phyloP scores from a whole-genome alignment of 2,113 vertebrate species.

The Vicugna pacos region DNA sequence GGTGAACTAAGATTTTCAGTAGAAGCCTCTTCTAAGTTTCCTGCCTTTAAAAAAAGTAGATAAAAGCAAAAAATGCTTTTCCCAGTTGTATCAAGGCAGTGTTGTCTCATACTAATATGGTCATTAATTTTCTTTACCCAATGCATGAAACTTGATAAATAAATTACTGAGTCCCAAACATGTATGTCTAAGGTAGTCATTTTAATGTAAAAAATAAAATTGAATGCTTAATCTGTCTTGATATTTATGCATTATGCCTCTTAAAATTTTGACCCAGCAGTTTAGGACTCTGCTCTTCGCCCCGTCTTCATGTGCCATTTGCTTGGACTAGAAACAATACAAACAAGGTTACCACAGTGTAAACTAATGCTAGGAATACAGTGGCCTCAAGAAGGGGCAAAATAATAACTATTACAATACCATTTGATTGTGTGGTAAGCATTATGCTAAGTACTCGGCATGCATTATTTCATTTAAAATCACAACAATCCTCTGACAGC shows the following conservation, averaged over 20 bases:
- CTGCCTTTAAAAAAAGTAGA: neutral
- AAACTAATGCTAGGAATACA: neutral
- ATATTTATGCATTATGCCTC: neutral
- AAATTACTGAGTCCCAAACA: neutral
- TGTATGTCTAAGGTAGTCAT: neutral
- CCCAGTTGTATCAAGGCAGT: neutral
- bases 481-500: neutral
- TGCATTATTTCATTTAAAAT: neutral
- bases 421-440: neutral
- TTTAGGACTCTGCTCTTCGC: neutral
- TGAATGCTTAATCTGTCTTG: neutral
- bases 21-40: neutral
- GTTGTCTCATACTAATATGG: neutral
- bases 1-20: neutral
- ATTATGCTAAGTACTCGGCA: neutral
- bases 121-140: neutral
- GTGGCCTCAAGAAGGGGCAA: neutral
- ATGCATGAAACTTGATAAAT: neutral
- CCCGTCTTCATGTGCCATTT: neutral
- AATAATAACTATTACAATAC: neutral
- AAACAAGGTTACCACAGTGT: neutral
- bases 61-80: neutral
- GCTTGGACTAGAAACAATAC: neutral
- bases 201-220: neutral
- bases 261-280: neutral